Conservation (phyloP, 2,888 invertebrate genomes). For the Cheilosia variabilis region DNA sequence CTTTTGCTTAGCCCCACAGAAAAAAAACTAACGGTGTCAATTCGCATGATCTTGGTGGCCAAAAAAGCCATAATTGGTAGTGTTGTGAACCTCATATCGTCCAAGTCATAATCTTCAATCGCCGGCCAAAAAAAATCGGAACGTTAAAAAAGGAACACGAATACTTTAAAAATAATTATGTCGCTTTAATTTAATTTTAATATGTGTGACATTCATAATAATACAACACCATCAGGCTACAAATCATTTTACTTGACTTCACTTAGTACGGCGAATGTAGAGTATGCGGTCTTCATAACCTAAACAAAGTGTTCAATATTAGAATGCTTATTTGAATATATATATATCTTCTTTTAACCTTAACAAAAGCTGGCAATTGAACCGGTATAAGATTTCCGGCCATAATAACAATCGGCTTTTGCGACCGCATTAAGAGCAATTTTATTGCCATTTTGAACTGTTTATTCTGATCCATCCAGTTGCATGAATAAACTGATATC, state of each 20-base stretch:
- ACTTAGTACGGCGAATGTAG: conserved; percentile 78
- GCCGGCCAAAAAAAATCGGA: no score
- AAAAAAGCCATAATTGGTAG: no score
- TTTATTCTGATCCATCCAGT: conserved; percentile 85
- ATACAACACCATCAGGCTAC: no score
- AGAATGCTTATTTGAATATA: background rate
- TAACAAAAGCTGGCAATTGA: conserved; percentile 84
- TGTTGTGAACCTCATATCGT: no score
- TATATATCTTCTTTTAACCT: conserved; percentile 79
- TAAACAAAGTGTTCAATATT: conserved; percentile 41
- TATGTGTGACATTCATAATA: no score
- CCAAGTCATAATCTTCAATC: no score
- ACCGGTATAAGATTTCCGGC: conserved; percentile 85
- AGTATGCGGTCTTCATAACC: conserved; percentile 80
- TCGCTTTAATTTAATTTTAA: no score
- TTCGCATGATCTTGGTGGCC: no score
- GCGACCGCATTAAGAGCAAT: conserved; percentile 85
- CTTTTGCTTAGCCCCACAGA: no score
- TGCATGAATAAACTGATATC: conserved; percentile 84
- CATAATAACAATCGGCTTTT: conserved; percentile 84
- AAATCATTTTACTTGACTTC: conserved; percentile 63
- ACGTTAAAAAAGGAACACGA: no score
- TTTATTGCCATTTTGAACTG: conserved; percentile 83
- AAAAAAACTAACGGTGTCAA: no score
- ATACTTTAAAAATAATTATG: no score